Evolutionary conservation across 2,113 vertebrate genomes (phyloP), one percentile per base, ranked within the genome.

Genomic region (Scomber scombrus): DNA sequence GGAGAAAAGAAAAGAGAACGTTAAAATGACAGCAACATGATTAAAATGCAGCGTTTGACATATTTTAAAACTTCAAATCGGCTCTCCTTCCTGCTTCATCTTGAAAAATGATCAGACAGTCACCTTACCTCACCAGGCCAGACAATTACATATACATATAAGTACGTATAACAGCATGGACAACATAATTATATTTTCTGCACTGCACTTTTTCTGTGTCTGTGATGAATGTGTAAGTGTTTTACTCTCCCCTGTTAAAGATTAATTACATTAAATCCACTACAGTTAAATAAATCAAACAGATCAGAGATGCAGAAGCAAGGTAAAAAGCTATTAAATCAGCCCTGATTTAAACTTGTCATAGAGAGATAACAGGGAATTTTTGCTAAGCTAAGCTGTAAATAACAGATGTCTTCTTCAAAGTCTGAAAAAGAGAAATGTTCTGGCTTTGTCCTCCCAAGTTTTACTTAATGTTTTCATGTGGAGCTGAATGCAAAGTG

Each of bases 331-430:
- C 55, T 65, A 31, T 23, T 75, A 72, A 84, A 77, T 85, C 84
- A 78, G 71, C 12, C 0, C 7, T 58, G 65, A 85, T 81, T 89
- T 81, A 81, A 80, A 78, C 68, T 75, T 52, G 78, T 80, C 80
- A 63, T 31, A 2, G 8, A 51, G 75, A 1, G 55, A 85, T 85
- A 82, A 74, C 46, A 75, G 3, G 3, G 14, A 15, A 5, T 55
- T 78, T 79, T 62, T 78, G 50, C 72, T 55, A 64, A 68, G 75
- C 68, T 56, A 72, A 56, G 90, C 81, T 34, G 47, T 86, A 90
- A 91, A 92, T 90, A 90, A 78, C 73, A 72, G 72, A 80, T 15
- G 18, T 78, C 76, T 79, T 84, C 85, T 81, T 89, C 78, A 87
- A 81, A 89, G 87, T 55, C 56, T 61, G 54, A 3, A 65, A 79